These are phyloP conservation scores for Hipposideros larvatus DNA, from an alignment of 2,797 vertebrate species.

Conservation along the genomic window DNA sequence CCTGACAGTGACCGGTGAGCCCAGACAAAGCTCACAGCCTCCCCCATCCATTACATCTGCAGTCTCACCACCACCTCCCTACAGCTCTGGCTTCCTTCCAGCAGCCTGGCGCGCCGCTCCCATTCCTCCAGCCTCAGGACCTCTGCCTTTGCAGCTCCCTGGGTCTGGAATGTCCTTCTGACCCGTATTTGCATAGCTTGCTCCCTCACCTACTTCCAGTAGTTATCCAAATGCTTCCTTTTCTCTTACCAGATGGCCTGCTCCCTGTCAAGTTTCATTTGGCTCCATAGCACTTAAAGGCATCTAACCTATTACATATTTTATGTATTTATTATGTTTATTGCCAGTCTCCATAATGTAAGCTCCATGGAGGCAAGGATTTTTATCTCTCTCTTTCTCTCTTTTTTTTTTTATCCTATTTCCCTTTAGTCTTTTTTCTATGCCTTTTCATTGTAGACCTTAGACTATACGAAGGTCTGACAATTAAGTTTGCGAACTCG, in stretches of 20 bases:
- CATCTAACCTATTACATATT: background rate
- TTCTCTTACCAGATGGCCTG: background rate
- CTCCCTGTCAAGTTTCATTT: background rate
- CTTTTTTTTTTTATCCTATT: background rate
- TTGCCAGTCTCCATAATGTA: background rate
- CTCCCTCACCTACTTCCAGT: too few relatives aligned
- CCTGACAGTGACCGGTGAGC: background rate
- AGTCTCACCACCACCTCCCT: background rate
- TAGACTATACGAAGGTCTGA: background rate
- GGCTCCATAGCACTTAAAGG: background rate
- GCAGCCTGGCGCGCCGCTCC: too few relatives aligned
- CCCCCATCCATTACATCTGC: background rate
- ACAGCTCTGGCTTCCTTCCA: too few relatives aligned
- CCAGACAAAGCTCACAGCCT: background rate
- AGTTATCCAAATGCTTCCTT: background rate
- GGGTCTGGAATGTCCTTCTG: too few relatives aligned
- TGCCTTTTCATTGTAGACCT: background rate
- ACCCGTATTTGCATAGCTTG: too few relatives aligned
- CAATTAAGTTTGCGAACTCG: too few relatives aligned
- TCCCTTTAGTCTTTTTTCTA: background rate
- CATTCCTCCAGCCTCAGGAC: too few relatives aligned
- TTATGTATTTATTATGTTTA: background rate
- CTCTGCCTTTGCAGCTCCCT: too few relatives aligned
- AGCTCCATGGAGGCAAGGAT: background rate
- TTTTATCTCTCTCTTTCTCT: background rate